A percentile compares a stretch with the other conserved stretches of the same genome.
Conservation (phyloP, 1,140 invertebrate genomes). For the Parapsyche elsis region DNA sequence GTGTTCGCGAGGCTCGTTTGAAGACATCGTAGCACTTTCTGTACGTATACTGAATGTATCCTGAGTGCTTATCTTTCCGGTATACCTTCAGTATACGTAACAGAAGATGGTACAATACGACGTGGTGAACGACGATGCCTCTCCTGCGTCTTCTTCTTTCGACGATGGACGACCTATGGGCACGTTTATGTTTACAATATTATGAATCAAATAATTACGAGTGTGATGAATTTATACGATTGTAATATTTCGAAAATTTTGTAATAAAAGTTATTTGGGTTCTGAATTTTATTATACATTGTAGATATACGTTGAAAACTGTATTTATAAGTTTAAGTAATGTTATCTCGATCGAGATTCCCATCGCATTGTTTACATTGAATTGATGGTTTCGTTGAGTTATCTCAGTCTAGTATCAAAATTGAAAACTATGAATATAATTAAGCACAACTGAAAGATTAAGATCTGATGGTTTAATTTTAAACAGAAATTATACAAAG, state of each 20-base stretch:
- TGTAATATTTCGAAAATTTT: not conserved
- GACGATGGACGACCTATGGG: no score
- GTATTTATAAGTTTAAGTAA: not conserved
- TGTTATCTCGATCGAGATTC: not conserved
- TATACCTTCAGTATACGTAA: conserved; percentile 99
- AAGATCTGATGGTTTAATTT: no score
- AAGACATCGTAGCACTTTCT: conserved; percentile 83
- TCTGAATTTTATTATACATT: conserved; percentile 1
- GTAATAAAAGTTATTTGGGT: not conserved
- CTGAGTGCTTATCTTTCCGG: conserved; percentile 96
- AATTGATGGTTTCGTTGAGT: not conserved
- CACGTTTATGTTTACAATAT: no score
- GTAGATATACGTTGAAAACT: not conserved
- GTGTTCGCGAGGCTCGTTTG: conserved; percentile 14
- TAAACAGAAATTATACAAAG: no score
- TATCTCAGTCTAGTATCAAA: no score
- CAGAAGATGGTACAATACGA: conserved; percentile 87
- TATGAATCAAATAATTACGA: no score
- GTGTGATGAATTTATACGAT: not conserved
- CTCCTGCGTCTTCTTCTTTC: not conserved
- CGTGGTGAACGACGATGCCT: conserved; percentile 63
- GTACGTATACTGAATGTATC: conserved; percentile 99
- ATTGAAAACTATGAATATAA: no score
- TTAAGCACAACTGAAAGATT: no score
- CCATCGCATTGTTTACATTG: not conserved